These are phyloP conservation scores for Vulpes vulpes DNA, from an alignment of 2,113 vertebrate species.

Conservation along the genomic window DNA sequence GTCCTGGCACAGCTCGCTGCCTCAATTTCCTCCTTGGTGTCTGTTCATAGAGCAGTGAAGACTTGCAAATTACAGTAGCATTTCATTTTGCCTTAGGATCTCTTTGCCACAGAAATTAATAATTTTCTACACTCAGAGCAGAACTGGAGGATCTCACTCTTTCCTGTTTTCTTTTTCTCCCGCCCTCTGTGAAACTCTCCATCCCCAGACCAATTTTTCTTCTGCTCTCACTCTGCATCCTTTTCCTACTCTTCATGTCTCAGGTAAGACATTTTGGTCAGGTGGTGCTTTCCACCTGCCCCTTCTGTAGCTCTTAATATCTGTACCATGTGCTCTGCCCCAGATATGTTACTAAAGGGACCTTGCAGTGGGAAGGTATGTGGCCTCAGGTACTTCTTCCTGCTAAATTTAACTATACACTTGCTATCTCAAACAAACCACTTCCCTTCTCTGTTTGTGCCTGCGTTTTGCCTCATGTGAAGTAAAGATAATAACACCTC, in stretches of 20 bases:
- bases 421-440: constrained; percentile 33
- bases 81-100: background rate
- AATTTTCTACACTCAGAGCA: background rate
- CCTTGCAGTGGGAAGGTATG: background rate
- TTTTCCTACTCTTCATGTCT: background rate
- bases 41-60: background rate
- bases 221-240: background rate
- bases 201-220: background rate
- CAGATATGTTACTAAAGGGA: constrained; percentile 19
- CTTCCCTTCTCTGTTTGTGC: constrained; percentile 56
- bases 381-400: background rate
- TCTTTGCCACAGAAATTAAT: background rate
- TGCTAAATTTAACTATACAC: constrained; percentile 70
- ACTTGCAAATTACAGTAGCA: background rate
- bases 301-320: background rate
- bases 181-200: background rate
- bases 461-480: constrained; percentile 63
- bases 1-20: background rate
- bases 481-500: constrained; percentile 79
- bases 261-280: background rate
- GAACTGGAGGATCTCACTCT: background rate
- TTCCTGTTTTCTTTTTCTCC: background rate
- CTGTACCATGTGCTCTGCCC: background rate
- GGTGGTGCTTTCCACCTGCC: background rate
- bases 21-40: background rate